Base-by-base conservation (phyloP, 2,113 vertebrate genomes). In the Hucho hucho region DNA sequence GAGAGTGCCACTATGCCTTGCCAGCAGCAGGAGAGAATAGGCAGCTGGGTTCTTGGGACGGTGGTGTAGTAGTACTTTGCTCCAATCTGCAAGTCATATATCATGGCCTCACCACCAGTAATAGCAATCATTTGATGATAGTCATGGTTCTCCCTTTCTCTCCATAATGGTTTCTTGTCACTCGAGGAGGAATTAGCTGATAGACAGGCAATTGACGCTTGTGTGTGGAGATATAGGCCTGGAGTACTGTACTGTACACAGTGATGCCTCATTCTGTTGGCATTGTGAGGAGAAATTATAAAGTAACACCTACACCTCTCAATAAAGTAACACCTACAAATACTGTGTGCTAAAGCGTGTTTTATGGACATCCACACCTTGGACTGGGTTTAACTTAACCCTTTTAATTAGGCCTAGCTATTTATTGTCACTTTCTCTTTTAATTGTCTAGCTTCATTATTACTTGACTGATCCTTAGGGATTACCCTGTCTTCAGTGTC, bases 391-490 rank as follows among this genome's bases (percentile, higher is more conserved):
- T 71, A 78, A 56, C 73, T 72, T 59, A 58, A 75, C 70, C 79
- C 49, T 75, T 24, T 58, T 79, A 78, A 84, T 80, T 75, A 81
- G 74, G 43, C 64, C 56, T 67, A 59, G 72, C 22, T 73, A 46
- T 79, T 76, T 79, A 68, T 76, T 68, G 66, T 80, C 64, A 29
- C 61, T 78, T 58, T 63, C 75, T 79, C 75, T 79, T 78, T 83
- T 74, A 65, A 43, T 43, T 81, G 70, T 75, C 64, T 32, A 13
- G 58, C 66, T 59, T 56, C 73, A 76, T 81, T 72, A 75, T 61
- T 66, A 69, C 64, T 43, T 59, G 25, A 43, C 67, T 46, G 64
- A 70, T 43, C 72, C 72, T 47, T n/a, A 76, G 83, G 80, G 71
- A 74, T 81, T 72, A 74, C 29, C 70, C 74, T 73, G 67, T 67